Evolutionary conservation across 2,888 invertebrate genomes (phyloP).

Genomic region (Hypselothyrea guttata): DNA sequence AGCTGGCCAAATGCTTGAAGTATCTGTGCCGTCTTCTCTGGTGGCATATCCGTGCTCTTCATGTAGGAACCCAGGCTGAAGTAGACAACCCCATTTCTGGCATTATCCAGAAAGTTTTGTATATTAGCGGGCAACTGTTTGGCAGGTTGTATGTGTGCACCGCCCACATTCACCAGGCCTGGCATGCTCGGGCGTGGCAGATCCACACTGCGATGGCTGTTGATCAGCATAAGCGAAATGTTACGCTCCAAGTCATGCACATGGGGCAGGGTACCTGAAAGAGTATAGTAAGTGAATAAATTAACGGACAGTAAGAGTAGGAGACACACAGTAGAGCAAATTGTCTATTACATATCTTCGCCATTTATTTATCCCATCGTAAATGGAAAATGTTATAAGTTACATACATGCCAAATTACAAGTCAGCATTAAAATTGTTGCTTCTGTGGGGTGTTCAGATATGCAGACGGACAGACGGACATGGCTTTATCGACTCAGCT

Average conservation of each 20-base stretch:
- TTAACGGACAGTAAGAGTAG: too few species aligned
- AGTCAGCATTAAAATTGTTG: too few species aligned
- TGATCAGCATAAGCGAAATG: constrained; percentile 83
- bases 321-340: too few species aligned
- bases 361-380: too few species aligned
- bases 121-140: constrained; percentile 77
- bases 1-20: constrained; percentile 82
- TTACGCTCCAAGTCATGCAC: constrained; percentile 83
- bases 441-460: too few species aligned
- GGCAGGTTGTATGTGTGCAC: constrained; percentile 79
- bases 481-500: too few species aligned
- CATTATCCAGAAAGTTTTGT: constrained; percentile 81
- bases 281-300: not conserved
- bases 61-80: constrained; percentile 83
- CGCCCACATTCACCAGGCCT: constrained; percentile 80
- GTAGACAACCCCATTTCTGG: constrained; percentile 82
- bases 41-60: constrained; percentile 82
- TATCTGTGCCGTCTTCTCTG: constrained; percentile 79
- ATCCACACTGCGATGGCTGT: constrained; percentile 83
- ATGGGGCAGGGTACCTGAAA: constrained; percentile 78
- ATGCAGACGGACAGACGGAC: too few species aligned
- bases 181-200: constrained; percentile 82
- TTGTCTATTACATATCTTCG: too few species aligned
- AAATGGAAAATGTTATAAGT: too few species aligned
- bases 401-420: too few species aligned